A percentile compares a stretch with the other conserved stretches of the same genome.
phyloP scores from a whole-genome alignment of 2,888 invertebrate species.

The Tipula vernalis region DNA sequence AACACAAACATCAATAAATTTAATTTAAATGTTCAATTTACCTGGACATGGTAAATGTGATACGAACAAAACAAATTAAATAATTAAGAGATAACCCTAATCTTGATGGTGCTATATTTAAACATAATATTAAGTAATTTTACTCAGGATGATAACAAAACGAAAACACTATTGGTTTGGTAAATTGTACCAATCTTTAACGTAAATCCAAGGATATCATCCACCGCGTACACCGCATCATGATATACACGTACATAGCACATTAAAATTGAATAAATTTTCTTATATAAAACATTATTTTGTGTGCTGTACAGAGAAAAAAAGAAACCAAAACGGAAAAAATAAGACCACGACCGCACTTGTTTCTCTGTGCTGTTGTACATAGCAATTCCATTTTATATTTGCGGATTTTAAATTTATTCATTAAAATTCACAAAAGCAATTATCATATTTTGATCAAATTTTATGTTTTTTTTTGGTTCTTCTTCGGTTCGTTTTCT shows the following conservation, averaged over 20 bases:
- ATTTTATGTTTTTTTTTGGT: neutral
- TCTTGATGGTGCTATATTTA: neutral
- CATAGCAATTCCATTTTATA: neutral
- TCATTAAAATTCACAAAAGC: slow-evolving; percentile 4
- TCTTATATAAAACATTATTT: neutral
- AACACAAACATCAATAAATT: neutral
- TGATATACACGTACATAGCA: neutral
- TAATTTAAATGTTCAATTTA: neutral
- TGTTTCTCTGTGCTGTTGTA: neutral
- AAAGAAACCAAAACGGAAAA: neutral
- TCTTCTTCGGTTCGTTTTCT: neutral
- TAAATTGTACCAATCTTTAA: neutral
- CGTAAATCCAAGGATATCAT: neutral
- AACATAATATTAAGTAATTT: neutral
- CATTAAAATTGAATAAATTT: neutral
- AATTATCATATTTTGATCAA: slow-evolving; percentile 4
- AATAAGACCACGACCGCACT: neutral
- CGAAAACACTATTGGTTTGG: neutral
- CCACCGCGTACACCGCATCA: neutral
- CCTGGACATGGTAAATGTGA: neutral
- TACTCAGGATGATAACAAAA: neutral
- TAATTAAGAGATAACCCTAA: neutral
- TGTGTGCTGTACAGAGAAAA: neutral
- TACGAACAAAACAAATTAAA: neutral
- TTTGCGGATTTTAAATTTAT: neutral